phyloP scores from a whole-genome alignment of 2,113 vertebrate genomes.

The Ictidomys tridecemlineatus region DNA sequence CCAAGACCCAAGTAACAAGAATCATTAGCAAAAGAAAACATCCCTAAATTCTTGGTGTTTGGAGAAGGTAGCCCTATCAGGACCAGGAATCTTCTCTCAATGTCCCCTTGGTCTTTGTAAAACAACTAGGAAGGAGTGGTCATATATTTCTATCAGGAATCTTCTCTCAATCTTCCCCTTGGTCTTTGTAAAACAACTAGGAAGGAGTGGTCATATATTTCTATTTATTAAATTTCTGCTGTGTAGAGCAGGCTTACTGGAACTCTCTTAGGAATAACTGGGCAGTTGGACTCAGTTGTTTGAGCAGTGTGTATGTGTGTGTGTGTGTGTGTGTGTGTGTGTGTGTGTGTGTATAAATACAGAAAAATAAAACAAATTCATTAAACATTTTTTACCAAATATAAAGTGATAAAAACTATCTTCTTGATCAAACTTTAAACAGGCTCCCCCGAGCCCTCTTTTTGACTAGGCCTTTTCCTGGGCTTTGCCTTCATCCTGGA shows the following conservation, averaged over 20 bases:
- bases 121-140: neutral
- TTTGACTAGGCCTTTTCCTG: neutral
- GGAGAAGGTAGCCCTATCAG: neutral
- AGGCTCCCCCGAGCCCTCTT: neutral
- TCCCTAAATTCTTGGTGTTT: neutral
- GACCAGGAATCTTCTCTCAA: neutral
- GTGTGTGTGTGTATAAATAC: neutral
- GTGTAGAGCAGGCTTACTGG: neutral
- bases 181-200: neutral
- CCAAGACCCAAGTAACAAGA: neutral
- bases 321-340: neutral
- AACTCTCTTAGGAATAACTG: neutral
- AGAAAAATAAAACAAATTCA: neutral
- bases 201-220: neutral
- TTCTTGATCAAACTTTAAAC: neutral
- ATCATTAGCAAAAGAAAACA: neutral
- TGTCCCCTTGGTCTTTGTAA: neutral
- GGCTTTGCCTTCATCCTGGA: neutral
- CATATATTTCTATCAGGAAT: neutral
- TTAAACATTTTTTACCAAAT: neutral
- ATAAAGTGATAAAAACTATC: neutral
- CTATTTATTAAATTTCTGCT: neutral
- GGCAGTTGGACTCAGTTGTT: neutral
- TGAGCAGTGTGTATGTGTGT: neutral
- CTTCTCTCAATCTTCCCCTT: neutral